Conservation (phyloP, 1,140 invertebrate genomes). For the Brachionus sp. region DNA sequence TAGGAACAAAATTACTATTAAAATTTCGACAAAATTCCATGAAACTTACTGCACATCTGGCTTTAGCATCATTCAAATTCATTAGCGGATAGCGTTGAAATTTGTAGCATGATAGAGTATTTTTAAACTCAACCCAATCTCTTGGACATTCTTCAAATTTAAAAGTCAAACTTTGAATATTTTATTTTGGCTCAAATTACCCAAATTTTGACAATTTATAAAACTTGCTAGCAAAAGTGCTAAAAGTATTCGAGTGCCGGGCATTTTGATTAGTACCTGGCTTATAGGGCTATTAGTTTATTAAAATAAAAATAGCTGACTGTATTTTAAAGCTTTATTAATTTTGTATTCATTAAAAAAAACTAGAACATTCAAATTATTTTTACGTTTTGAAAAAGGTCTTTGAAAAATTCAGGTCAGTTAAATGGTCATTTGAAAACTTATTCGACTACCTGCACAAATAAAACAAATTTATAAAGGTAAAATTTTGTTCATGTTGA, state of each 20-base stretch:
- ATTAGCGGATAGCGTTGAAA: constrained; percentile 24
- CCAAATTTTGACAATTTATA: constrained; percentile 25
- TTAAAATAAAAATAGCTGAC: neutral
- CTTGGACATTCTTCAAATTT: constrained; percentile 40
- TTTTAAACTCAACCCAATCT: constrained; percentile 40
- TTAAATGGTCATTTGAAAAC: neutral
- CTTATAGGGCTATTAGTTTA: neutral
- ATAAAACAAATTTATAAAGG: neutral
- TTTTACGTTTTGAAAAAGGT: neutral
- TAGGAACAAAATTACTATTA: neutral
- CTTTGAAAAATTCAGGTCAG: neutral
- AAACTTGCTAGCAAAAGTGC: neutral
- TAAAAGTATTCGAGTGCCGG: neutral
- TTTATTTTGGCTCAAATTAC: neutral
- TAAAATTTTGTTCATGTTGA: neutral
- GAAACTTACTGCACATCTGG: constrained; percentile 5
- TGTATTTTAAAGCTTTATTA: neutral
- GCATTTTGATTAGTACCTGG: neutral
- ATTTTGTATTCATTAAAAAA: neutral
- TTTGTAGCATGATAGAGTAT: constrained; percentile 36
- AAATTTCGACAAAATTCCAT: neutral
- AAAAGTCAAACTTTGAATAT: neutral
- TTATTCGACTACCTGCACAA: neutral
- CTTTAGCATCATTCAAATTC: constrained; percentile 19
- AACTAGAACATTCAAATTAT: neutral